phyloP scores from a whole-genome alignment of 2,797 vertebrate genomes.

The Heteromormyrus szaboi region DNA sequence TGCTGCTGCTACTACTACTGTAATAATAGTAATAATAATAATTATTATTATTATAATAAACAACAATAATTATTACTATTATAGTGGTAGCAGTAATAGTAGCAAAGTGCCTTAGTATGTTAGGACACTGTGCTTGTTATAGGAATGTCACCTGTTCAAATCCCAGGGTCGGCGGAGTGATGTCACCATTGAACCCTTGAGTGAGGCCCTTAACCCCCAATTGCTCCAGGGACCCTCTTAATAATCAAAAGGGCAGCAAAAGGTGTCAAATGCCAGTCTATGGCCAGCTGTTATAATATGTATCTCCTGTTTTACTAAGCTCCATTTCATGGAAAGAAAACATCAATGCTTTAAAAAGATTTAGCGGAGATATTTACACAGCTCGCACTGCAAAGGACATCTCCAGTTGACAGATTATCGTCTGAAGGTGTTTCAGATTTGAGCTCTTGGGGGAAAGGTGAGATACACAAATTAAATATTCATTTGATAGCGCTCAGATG shows the following conservation, averaged over 20 bases:
- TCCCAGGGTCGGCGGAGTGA: background rate
- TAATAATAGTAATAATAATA: background rate
- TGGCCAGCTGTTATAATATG: background rate
- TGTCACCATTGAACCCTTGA: background rate
- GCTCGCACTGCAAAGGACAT: background rate
- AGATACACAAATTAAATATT: slow-evolving; percentile 9
- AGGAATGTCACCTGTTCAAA: background rate
- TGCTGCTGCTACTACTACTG: background rate
- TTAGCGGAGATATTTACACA: background rate
- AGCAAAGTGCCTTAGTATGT: background rate
- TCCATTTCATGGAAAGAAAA: background rate
- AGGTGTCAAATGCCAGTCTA: background rate
- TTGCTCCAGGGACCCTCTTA: background rate
- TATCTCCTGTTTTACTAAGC: background rate
- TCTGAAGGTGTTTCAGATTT: slow-evolving; percentile 6
- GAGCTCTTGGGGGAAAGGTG: slow-evolving; percentile 2
- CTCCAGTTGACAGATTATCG: background rate
- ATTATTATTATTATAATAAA: background rate
- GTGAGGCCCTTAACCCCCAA: background rate
- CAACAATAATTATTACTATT: background rate
- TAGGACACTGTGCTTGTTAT: background rate
- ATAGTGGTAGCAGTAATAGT: background rate
- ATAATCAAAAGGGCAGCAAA: background rate
- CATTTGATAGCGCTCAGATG: background rate
- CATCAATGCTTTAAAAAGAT: slow-evolving; percentile 2